Base-by-base conservation (phyloP, 2,797 vertebrate genomes). In the Poecile montanus region DNA sequence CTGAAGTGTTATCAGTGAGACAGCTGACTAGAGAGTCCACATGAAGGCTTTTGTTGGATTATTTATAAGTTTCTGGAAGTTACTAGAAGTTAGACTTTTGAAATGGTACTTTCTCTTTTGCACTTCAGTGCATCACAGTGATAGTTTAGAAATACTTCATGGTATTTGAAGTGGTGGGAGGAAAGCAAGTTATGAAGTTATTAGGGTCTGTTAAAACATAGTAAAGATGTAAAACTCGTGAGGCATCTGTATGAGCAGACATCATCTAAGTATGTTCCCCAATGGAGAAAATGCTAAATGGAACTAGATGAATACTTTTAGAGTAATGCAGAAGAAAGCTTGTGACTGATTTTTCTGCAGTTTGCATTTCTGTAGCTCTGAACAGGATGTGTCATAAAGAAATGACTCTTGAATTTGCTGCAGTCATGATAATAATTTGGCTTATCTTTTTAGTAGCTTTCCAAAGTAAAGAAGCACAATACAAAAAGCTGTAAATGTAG, bases 321-420 rank as follows among this genome's bases (percentile, higher is more conserved):
- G 68, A 74, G 77, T 66, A 84, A 75, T 62, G 57, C 40, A 84
- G 79, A 88, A 80, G 75, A 84, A 91, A 79, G 66, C 45, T 65
- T 68, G 23, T 73, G 81, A 54, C 54, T 70, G 38, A 45, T 40
- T 80, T 61, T 68, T 73, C 47, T 94, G 63, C 51, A 84, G 51
- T 88, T 85, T 91, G 65, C 44, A 17, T 84, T 93, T 95, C 51
- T 92, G 62, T 86, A 79, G 73, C 60, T 79, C 66, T 85, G 63
- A 91, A 84, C 71, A 87, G 91, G 83, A 88, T 94, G 83, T 91
- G 71, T 93, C 67, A 74, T 75, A 45, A 68, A 79, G 67, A 90
- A 96, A 65, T 65, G 5, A 74, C 77, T 94, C 56, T 58, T 65
- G 53, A 90, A 85, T 81, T 93, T 92, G 73, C 85, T 0, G 1